These are phyloP conservation scores for Kryptolebias ocellatus DNA, from an alignment of 2,797 vertebrate genomes.

Conservation along the genomic window DNA sequence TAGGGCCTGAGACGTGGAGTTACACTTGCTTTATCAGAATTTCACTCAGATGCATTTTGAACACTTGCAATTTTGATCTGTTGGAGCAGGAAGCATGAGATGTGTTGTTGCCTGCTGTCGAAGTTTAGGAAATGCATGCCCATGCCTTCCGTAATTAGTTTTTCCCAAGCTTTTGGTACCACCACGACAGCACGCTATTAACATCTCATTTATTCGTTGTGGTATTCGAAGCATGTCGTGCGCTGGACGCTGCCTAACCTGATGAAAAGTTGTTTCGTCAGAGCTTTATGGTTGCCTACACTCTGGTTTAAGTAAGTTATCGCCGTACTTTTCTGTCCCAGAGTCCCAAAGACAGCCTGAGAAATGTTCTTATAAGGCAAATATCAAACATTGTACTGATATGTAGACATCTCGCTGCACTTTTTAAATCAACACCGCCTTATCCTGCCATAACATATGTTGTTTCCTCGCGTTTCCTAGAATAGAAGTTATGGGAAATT, in stretches of 20 bases:
- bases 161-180: constrained; percentile 41
- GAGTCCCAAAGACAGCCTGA: constrained; percentile 70
- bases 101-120: constrained; percentile 16
- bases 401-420: constrained; percentile 18
- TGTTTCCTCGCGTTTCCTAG: not conserved
- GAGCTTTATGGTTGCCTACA: constrained; percentile 32
- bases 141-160: constrained; percentile 17
- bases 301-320: constrained; percentile 36
- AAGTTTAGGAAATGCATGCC: constrained; percentile 26
- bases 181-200: constrained; percentile 35
- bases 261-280: constrained; percentile 65
- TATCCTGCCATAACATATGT: not conserved
- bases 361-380: constrained; percentile 68
- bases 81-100: constrained; percentile 35
- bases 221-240: constrained; percentile 44
- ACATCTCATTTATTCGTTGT: constrained; percentile 40
- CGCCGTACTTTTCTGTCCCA: constrained; percentile 44
- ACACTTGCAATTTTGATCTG: constrained; percentile 41
- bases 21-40: constrained; percentile 21
- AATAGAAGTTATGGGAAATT: constrained; percentile 1
- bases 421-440: constrained; percentile 6
- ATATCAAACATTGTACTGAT: constrained; percentile 48
- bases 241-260: constrained; percentile 25
- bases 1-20: constrained; percentile 44
- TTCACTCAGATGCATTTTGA: constrained; percentile 23